These are phyloP conservation scores for Conus canariensis DNA, from an alignment of 2,888 invertebrate species.

Conservation along the genomic window DNA sequence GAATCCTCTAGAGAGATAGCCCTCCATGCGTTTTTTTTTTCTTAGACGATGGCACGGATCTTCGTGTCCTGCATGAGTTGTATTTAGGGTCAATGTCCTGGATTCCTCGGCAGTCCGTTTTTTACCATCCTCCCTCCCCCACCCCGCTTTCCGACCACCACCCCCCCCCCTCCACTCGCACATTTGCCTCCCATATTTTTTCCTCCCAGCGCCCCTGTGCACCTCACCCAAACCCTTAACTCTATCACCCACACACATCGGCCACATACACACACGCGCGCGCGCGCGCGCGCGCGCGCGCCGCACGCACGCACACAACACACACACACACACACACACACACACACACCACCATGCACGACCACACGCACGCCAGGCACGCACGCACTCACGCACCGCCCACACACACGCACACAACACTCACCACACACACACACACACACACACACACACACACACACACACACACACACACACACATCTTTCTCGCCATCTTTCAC, in stretches of 20 bases:
- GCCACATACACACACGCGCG: too few species aligned
- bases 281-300: too few species aligned
- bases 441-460: neutral
- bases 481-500: too few species aligned
- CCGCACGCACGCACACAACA: neutral
- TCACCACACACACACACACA: neutral
- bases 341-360: conserved; percentile 21
- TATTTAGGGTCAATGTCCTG: too few species aligned
- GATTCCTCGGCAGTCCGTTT: too few species aligned
- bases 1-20: too few species aligned
- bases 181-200: neutral
- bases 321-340: conserved; percentile 18
- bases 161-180: neutral
- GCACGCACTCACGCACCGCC: conserved; percentile 6
- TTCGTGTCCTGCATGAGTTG: too few species aligned
- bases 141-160: too few species aligned
- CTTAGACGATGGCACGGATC: too few species aligned
- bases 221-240: neutral
- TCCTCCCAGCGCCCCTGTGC: neutral
- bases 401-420: conserved; percentile 2
- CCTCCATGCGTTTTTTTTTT: too few species aligned
- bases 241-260: neutral
- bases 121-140: too few species aligned
- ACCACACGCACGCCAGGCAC: conserved; percentile 17
- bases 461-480: too few species aligned